Evolutionary conservation across 1,140 invertebrate species (phyloP).

Genomic region (Watersipora subatra): DNA sequence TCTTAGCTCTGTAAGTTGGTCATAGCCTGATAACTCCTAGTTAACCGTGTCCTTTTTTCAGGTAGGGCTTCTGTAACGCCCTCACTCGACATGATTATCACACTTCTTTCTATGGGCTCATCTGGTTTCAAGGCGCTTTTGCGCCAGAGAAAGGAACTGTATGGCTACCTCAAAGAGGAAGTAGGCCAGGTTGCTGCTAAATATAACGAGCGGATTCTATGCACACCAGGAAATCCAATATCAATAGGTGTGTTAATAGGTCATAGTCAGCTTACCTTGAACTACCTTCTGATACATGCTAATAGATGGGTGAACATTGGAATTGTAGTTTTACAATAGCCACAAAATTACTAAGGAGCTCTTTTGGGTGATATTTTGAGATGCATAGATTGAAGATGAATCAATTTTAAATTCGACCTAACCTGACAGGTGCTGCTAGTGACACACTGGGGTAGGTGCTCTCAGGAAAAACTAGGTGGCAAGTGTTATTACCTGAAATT

Average conservation of each 20-base stretch:
- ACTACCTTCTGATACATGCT: neutral
- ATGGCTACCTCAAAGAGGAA: slow-evolving; percentile 49
- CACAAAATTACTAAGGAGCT: neutral
- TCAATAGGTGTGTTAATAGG: slow-evolving; percentile 48
- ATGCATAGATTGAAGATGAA: too few relatives aligned
- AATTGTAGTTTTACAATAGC: neutral
- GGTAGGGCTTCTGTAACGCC: slow-evolving; percentile 61
- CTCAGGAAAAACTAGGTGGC: too few relatives aligned
- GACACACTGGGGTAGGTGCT: too few relatives aligned
- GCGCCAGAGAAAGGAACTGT: slow-evolving; percentile 52
- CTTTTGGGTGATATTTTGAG: neutral
- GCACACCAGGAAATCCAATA: slow-evolving; percentile 58
- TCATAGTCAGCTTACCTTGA: slow-evolving; percentile 1
- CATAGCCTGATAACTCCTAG: too few relatives aligned
- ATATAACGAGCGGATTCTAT: slow-evolving; percentile 52
- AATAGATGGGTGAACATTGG: neutral
- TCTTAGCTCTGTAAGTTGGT: too few relatives aligned
- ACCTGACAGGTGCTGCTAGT: too few relatives aligned
- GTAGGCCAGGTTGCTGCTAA: slow-evolving; percentile 49
- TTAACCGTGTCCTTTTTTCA: too few relatives aligned
- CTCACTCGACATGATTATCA: slow-evolving; percentile 66
- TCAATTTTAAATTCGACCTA: too few relatives aligned
- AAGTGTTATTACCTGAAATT: too few relatives aligned
- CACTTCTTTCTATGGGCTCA: slow-evolving; percentile 58
- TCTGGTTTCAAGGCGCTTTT: slow-evolving; percentile 54